Evolutionary conservation across 2,113 vertebrate genomes (phyloP), one percentile per base, ranked within the genome.

Genomic region (Oryzias javanicus): DNA sequence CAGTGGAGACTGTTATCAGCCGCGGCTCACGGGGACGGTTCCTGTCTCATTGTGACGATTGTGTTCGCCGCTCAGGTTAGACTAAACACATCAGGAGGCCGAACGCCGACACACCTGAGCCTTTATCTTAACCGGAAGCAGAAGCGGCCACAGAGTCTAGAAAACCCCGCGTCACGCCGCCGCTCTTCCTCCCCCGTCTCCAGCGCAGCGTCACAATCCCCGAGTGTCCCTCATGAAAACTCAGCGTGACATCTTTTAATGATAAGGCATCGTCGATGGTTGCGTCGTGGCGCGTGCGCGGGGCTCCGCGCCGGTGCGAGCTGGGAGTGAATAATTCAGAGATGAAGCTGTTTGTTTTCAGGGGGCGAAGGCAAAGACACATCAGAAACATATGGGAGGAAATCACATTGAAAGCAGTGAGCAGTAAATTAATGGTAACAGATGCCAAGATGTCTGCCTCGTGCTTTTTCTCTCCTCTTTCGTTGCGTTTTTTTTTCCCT

Each of bases 11-110:
- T 42, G 76, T 81, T 89, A 88, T 89, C 86, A 73, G 74, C 47
- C 42, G 0, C 4, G 59, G 66, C 72, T 67, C 67, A 54, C 73
- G 42, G 44, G 55, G 73, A 84, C 63, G 41, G 83, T 87, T 89
- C 84, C 88, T 88, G 84, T 73, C 70, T 76, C 83, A 86, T 88
- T 90, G 88, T 90, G 76, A 63, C 42, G 76, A 84, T 47, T 56
- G 74, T 72, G 78, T 82, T 92, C 85, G 76, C 86, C 69, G 74
- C 67, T 75, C 56, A 49, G 66, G 35, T 80, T 82, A 95, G 94
- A 94, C 94, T 95, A 95, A 95, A 95, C 93, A 95, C 89, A 90
- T 90, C 80, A 83, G 87, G 86, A 10, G 35, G 35, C 91, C 54
- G 68, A 68, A 58, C 74, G 72, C 89, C 91, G 93, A 88, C 91